Evolutionary conservation across 2,888 invertebrate species (phyloP), one percentile per base, ranked within the genome.

Genomic region (Protodeltote pygarga): DNA sequence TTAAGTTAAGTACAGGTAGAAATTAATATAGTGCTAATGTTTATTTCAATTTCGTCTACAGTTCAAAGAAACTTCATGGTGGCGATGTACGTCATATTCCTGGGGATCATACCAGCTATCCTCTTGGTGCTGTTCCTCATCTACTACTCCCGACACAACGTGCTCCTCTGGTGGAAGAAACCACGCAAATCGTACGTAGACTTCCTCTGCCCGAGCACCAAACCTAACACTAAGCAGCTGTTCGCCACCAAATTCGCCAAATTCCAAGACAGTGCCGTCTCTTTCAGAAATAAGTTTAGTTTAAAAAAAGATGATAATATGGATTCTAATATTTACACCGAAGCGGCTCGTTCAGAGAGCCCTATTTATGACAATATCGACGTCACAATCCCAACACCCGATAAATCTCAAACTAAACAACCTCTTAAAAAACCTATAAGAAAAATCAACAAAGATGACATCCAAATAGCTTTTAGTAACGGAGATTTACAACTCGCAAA

Each of bases 31-130:
- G 1, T 2, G 37, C 40, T 42, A 58, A 28, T 32, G 21, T 65
- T 24, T 2, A 19, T 29, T 6, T 8, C n/a, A 17, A 34, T 19
- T 62, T 58, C 49, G 53, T 31, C 72, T 68, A 20, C 93, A 97
- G 97, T 95, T 59, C 94, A 95, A 79, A 93, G 94, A 65, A 95
- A 95, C 72, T 94, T 97, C 81, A 94, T 97, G 78, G 95, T 96
- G 51, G 96, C 96, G 19, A 93, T 98, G 92, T 96, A 96, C 83
- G 94, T 98, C 62, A 94, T 98, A 71, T 97, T 98, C 94, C 93
- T 98, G 69, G 95, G 97, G 14, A 95, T 98, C 65, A 92, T 98
- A 41, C 98, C 98, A 0, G 84, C 94, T 47, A 84, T 95, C 25
- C 93, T 95, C 1, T 83, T 96, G 13, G 75, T 95, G 2, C 91